phyloP scores from a whole-genome alignment of 2,797 vertebrate species.

The Falco concolor region DNA sequence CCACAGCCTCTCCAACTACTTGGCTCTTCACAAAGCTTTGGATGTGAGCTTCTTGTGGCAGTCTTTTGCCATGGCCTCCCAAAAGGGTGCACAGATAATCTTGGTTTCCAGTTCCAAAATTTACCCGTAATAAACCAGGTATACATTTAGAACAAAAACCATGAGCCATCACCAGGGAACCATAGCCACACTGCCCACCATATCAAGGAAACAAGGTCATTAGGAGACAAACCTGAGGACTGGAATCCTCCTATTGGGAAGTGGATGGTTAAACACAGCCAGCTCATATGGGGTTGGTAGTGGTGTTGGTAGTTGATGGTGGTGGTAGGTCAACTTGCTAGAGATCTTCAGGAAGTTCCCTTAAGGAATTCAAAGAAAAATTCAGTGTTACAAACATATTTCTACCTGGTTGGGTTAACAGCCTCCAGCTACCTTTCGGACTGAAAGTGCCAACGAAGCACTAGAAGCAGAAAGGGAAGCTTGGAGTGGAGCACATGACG shows the following conservation, averaged over 20 bases:
- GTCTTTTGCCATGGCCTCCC: neutral
- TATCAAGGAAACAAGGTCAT: neutral
- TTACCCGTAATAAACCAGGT: neutral
- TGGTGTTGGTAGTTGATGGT: neutral
- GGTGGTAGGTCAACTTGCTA: neutral
- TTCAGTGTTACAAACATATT: neutral
- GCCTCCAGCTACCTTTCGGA: neutral
- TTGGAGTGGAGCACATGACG: accelerated
- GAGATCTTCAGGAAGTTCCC: neutral
- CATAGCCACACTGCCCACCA: neutral
- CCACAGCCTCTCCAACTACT: neutral
- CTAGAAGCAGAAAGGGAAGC: neutral
- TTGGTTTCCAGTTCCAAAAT: neutral
- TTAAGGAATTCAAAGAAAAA: neutral
- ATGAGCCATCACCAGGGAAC: neutral
- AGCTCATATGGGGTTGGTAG: neutral
- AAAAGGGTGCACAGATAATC: neutral
- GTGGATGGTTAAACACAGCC: neutral
- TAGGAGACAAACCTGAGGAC: neutral
- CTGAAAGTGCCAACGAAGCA: accelerated
- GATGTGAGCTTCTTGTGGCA: neutral
- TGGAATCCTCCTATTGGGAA: neutral
- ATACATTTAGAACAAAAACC: neutral
- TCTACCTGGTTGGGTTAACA: neutral
- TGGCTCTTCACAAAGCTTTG: neutral